phyloP scores from a whole-genome alignment of 2,888 invertebrate genomes.

The Anarsia innoxiella region DNA sequence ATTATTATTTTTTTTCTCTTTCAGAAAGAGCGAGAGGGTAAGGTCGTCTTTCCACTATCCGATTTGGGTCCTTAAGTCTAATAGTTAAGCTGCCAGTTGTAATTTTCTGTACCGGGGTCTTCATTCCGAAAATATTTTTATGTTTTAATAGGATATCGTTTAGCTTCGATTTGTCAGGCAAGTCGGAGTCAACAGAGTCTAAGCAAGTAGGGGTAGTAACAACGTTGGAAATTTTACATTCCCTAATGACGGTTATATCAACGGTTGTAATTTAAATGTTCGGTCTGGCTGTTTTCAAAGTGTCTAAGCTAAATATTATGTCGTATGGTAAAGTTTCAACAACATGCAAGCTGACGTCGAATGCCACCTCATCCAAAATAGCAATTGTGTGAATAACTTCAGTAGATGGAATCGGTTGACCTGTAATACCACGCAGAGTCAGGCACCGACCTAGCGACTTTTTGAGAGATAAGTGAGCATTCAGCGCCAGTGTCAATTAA shows the following conservation, averaged over 20 bases:
- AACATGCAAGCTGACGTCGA: too few relatives aligned
- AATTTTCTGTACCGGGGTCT: not conserved
- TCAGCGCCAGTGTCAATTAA: constrained; percentile 1
- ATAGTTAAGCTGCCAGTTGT: not conserved
- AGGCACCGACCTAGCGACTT: too few relatives aligned
- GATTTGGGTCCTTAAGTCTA: not conserved
- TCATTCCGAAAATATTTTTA: too few relatives aligned
- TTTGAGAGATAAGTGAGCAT: not conserved
- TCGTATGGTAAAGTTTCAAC: not conserved
- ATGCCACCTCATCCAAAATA: too few relatives aligned
- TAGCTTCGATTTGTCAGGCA: too few relatives aligned
- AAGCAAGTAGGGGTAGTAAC: constrained; percentile 5
- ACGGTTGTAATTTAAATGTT: too few relatives aligned
- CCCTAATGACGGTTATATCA: not conserved
- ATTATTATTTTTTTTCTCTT: constrained; percentile 5
- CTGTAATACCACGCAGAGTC: too few relatives aligned
- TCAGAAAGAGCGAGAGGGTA: not conserved
- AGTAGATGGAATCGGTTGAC: too few relatives aligned
- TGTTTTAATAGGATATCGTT: too few relatives aligned
- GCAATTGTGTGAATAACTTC: too few relatives aligned
- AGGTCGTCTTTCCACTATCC: not conserved
- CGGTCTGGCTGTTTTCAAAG: too few relatives aligned
- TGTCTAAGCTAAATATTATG: constrained; percentile 1
- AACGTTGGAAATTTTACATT: not conserved
- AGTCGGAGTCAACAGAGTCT: constrained; percentile 13